Evolutionary conservation across 2,888 invertebrate species (phyloP), one percentile per base, ranked within the genome.

Genomic region (Orgyia antiqua): DNA sequence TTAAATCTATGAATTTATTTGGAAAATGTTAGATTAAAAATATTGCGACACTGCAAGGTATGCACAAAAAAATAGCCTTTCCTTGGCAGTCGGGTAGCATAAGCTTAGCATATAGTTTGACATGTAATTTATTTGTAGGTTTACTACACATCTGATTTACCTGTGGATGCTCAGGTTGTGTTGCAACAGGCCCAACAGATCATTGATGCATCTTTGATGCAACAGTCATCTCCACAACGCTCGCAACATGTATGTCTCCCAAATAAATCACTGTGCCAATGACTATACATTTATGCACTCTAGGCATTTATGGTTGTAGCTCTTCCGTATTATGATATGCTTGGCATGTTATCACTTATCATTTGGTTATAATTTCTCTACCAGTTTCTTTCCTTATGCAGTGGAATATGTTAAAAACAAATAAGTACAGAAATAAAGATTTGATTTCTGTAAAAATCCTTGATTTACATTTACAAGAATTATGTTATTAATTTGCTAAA

Each of bases 151-250:
- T 86, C 87, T 64, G 84, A 86, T 71, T 76, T 86, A 65, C 83
- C 86, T 55, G 80, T 82, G 78, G 87, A 87, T 66, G 78, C 84
- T 67, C 87, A 87, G 75, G 84, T 87, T 72, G 86, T 87, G 52
- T 86, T 87, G 68, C 87, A 87, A 75, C 87, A 87, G 57, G 78
- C 83, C 53, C 87, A 87, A 70, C 87, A 87, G 71, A 82, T 87
- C 68, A 84, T 87, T 75, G 87, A 87, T 67, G 80, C 86, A 76
- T 86, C 87, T 72, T 56, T 83, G 73, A 82, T 87, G 83, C 86
- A 83, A 77, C 87, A 84, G 68, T 66, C 80, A 58, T 68, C 83
- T 59, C 63, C 78, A 68, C 87, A 82, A 66, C 84, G 77, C 61
- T 78, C 83, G 42, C 86, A 83, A 82, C 87, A 87, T 83, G 87